Evolutionary conservation across 2,113 vertebrate genomes (phyloP), one percentile per base, ranked within the genome.

Genomic region (Mesembrinibis cayennensis): DNA sequence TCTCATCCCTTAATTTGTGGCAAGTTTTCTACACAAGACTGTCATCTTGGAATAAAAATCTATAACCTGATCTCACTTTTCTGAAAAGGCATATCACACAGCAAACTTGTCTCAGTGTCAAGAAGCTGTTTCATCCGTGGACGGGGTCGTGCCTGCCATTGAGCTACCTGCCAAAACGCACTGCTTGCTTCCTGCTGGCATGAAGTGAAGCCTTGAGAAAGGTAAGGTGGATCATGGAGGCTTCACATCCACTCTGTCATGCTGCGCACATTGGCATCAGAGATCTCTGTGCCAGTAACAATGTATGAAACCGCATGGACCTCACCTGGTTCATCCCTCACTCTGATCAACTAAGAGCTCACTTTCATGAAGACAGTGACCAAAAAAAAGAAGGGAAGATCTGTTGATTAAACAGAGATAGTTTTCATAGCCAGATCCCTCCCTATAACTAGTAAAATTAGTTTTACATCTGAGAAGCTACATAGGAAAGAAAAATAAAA

Each of bases 211-310:
- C 52, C 38, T 17, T 27, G 26, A 9, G 19, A 21, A 56, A 56
- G 38, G 9, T 8, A 5, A n/a, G 10, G 36, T 1, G 23, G 61
- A 8, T 82, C 23, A n/a, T 2, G 13, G 25, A 80, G 86, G 17
- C 11, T 63, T 84, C 63, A 44, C 32, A n/a, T 38, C 17, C 27
- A 15, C 32, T 25, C 11, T 49, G 49, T 22, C 38, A 18, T 12
- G 40, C 16, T 81, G 34, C 21, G 27, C 0, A 0, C 0, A 0
- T 49, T 77, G 49, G 29, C 21, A 82, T 32, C 26, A 73, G 40
- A 12, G 44, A 30, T 53, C 53, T 63, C 80, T 45, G 16, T 38
- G 17, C 47, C 34, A 16, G n/a, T 8, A 85, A 5, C 5, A 21
- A 9, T 0, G 10, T 9, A 19, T 36, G 71, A 53, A 70, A 58